Evolutionary conservation across 2,797 vertebrate genomes (phyloP).

Genomic region (Bradypodion ventrale): DNA sequence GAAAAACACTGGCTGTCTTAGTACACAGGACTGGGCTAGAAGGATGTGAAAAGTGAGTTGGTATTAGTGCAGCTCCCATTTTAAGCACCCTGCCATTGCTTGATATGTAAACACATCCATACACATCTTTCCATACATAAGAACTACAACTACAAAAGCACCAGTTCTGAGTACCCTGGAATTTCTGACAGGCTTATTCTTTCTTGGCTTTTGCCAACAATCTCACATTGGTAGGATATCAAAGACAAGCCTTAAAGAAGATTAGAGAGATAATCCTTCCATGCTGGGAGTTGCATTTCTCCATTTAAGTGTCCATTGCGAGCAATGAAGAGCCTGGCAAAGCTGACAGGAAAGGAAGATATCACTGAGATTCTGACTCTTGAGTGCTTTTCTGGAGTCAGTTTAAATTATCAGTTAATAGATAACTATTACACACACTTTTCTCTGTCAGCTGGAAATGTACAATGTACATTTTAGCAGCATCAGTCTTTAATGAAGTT

Average conservation of each 20-base stretch:
- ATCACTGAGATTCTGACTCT: slow-evolving; percentile 39
- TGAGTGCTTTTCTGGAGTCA: slow-evolving; percentile 38
- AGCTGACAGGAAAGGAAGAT: slow-evolving; percentile 39
- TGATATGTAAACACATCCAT: too few species aligned
- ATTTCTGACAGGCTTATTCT: slow-evolving; percentile 54
- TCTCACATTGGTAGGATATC: slow-evolving; percentile 53
- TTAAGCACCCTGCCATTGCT: too few species aligned
- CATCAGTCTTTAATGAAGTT: slow-evolving; percentile 41
- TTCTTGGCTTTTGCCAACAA: slow-evolving; percentile 51
- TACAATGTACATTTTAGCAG: slow-evolving; percentile 28
- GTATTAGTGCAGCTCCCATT: neutral
- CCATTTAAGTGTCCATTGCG: slow-evolving; percentile 40
- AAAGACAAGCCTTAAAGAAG: slow-evolving; percentile 56
- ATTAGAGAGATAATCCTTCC: slow-evolving; percentile 68
- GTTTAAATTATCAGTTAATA: slow-evolving; percentile 46
- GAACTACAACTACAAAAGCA: slow-evolving; percentile 36
- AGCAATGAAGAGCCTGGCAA: slow-evolving; percentile 37
- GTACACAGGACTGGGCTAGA: neutral
- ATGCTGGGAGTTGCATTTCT: slow-evolving; percentile 63
- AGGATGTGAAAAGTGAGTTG: neutral
- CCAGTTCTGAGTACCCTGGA: slow-evolving; percentile 38
- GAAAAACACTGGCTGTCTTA: neutral
- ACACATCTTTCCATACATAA: neutral
- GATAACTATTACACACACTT: slow-evolving; percentile 29
- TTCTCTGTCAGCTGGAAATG: slow-evolving; percentile 27